Evolutionary conservation across 1,140 invertebrate species (phyloP).

Genomic region (Akabosia matsudoensis): DNA sequence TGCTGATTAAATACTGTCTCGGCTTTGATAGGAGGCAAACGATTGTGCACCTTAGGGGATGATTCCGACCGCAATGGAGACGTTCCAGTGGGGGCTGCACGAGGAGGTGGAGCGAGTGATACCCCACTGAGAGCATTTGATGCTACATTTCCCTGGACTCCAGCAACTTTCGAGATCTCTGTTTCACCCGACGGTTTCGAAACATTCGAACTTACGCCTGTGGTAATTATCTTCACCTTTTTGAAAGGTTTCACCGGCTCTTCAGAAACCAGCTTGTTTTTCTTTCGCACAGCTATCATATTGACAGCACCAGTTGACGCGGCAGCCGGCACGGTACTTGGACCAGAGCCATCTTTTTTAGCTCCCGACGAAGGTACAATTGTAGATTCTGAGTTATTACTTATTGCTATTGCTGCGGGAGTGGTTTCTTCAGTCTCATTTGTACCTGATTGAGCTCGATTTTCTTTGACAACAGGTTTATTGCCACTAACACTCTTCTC

Average conservation of each 20-base stretch:
- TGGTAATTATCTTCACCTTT: neutral
- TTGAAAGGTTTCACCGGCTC: neutral
- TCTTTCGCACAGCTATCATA: constrained; percentile 4
- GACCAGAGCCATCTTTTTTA: neutral
- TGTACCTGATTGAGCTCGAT: too few relatives aligned
- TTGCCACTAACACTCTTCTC: too few relatives aligned
- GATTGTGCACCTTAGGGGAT: neutral
- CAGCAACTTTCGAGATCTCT: neutral
- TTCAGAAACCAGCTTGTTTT: neutral
- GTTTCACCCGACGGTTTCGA: neutral
- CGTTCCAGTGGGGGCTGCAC: neutral
- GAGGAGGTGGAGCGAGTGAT: neutral
- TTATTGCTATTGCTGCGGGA: neutral
- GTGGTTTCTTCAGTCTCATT: neutral
- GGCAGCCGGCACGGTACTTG: neutral
- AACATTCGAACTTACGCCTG: neutral
- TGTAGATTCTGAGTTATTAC: too few relatives aligned
- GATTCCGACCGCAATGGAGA: neutral
- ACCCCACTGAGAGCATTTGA: neutral
- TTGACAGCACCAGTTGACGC: neutral
- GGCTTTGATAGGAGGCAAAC: neutral
- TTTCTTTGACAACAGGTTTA: too few relatives aligned
- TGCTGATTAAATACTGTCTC: constrained; percentile 8
- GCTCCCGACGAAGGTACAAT: neutral
- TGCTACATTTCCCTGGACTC: neutral